Base-by-base conservation (phyloP, 2,797 vertebrate genomes). In the Octomys mimax region DNA sequence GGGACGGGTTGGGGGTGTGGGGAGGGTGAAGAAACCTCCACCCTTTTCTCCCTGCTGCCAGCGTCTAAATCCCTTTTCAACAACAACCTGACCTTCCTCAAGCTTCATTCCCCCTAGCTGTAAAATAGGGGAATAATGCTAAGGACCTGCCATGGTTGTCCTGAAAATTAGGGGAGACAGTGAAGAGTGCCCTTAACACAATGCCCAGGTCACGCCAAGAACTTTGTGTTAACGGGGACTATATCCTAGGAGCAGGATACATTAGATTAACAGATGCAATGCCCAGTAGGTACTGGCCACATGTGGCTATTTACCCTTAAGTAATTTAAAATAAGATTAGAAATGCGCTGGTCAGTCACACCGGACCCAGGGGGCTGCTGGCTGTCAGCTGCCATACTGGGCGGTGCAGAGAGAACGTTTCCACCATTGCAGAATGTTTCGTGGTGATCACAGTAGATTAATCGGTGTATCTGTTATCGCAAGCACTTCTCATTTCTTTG, bases 281-380 rank as follows among this genome's bases (percentile, higher is more conserved):
- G 24, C 10, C 71, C 78, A 21, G 33, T 75, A 31, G 13, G 24
- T 49, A 31, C 13, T 28, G 26, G 42, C 73, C 73, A 77, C 42
- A 9, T 31, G 42, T 77, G 73, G 73, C 73, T 49, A 42, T 49
- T 46, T 14, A 31, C 42, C 18, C 14, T 4, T 49, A 31, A 49
- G 49, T 31, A 14, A 49, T 16, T 77, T 77, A 49, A 49, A 77
- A 75, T 92, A 31, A 75, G 49, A 89, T 80, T 31, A 59, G 73
- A 89, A 75, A 81, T 26, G 39, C 31, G 46, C 19, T n/a, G 49
- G 36, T 59, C 4, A 1, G 4, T 46, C 33, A 33, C 59, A 78
- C 0, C 7, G 19, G 89, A 73, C n/a, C 8, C 33, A 0, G 0
- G 6, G 1, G 79, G 64, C 31, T 3, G 0, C 26, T 11, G 88